phyloP scores from a whole-genome alignment of 1,140 invertebrate genomes.

The Papilio polytes region DNA sequence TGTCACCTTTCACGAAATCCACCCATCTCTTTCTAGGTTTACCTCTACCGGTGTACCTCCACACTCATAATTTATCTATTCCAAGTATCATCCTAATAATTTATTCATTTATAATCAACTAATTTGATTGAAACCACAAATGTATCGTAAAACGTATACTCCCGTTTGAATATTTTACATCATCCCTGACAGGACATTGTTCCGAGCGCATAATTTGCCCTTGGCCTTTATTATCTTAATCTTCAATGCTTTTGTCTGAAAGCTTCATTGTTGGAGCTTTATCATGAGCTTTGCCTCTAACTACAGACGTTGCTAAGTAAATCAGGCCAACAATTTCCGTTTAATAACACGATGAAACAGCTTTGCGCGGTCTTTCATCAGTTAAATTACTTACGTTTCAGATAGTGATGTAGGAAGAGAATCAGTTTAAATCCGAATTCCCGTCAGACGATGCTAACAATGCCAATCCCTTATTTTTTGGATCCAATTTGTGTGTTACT shows the following conservation, averaged over 20 bases:
- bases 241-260: slow-evolving; percentile 27
- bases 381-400: not conserved
- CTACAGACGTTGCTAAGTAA: slow-evolving; percentile 18
- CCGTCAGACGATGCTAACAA: not conserved
- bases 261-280: slow-evolving; percentile 27
- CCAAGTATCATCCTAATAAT: not conserved
- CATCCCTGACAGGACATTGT: slow-evolving; percentile 11
- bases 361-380: slow-evolving; percentile 5
- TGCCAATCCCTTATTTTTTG: not conserved
- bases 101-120: not conserved
- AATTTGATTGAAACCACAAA: slow-evolving; percentile 3
- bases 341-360: slow-evolving; percentile 22
- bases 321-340: slow-evolving; percentile 21
- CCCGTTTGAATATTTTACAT: not conserved
- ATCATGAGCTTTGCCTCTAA: slow-evolving; percentile 14
- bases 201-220: slow-evolving; percentile 17
- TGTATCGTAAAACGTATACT: not conserved
- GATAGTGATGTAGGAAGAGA: not conserved
- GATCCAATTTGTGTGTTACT: too few species aligned
- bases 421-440: too few species aligned
- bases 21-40: too few species aligned
- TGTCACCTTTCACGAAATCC: too few species aligned
- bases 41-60: too few species aligned
- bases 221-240: slow-evolving; percentile 22
- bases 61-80: too few species aligned